Conservation (phyloP, 2,888 invertebrate species). For the Colostygia pectinataria region DNA sequence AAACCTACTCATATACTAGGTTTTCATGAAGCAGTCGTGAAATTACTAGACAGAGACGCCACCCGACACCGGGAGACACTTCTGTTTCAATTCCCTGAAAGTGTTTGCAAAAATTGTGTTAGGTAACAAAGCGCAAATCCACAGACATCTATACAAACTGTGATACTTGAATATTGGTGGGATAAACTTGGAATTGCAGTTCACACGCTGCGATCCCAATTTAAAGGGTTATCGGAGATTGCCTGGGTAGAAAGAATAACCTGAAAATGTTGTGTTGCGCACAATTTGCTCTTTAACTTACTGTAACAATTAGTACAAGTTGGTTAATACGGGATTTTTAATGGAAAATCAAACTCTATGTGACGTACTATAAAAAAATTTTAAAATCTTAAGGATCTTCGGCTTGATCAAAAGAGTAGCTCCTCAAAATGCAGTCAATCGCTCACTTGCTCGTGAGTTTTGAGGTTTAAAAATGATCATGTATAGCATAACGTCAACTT, state of each 20-base stretch:
- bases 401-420: too few species aligned
- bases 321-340: too few species aligned
- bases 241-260: neutral
- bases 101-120: constrained; percentile 67
- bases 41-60: constrained; percentile 37
- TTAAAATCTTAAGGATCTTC: too few species aligned
- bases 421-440: too few species aligned
- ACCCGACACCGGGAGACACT: constrained; percentile 57
- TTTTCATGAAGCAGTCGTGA: constrained; percentile 24
- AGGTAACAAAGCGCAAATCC: constrained; percentile 41
- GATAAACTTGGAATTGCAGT: constrained; percentile 30
- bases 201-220: constrained; percentile 30
- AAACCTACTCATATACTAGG: neutral
- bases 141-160: constrained; percentile 11
- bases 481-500: too few species aligned
- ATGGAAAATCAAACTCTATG: too few species aligned
- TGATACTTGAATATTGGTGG: constrained; percentile 21
- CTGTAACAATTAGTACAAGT: too few species aligned
- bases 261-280: too few species aligned
- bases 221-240: constrained; percentile 31
- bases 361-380: too few species aligned
- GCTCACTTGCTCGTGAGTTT: too few species aligned
- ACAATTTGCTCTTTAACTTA: too few species aligned
- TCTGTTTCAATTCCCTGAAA: constrained; percentile 73
- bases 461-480: too few species aligned